Conservation (phyloP, 2,888 invertebrate genomes). For the Diploptera punctata region DNA sequence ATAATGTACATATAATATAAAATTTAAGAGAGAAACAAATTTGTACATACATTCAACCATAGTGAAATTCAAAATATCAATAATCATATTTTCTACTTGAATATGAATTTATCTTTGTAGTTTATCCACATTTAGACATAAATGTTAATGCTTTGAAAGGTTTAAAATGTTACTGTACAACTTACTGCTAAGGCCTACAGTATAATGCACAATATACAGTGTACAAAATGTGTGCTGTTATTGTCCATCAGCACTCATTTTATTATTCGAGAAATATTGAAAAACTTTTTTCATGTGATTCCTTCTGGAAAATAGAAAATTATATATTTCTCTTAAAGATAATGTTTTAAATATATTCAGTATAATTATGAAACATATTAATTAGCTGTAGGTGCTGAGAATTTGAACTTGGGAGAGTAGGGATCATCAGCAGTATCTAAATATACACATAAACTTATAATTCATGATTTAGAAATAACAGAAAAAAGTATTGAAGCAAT, state of each 20-base stretch:
- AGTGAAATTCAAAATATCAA: conserved; percentile 3
- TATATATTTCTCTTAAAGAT: too few relatives aligned
- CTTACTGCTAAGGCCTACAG: not conserved
- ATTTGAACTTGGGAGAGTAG: too few relatives aligned
- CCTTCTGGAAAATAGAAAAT: too few relatives aligned
- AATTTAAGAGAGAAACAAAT: not conserved
- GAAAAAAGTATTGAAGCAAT: too few relatives aligned
- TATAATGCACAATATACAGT: not conserved
- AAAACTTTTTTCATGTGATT: too few relatives aligned
- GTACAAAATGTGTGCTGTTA: not conserved
- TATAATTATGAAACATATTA: too few relatives aligned
- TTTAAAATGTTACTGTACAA: conserved; percentile 20
- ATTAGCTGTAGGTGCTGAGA: too few relatives aligned
- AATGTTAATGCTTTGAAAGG: conserved; percentile 16
- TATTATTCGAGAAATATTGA: too few relatives aligned
- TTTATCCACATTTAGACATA: conserved; percentile 10
- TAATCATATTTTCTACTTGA: conserved; percentile 24
- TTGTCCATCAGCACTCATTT: not conserved
- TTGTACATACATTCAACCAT: conserved; percentile 9
- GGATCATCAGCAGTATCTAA: too few relatives aligned
- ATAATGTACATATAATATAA: conserved; percentile 23
- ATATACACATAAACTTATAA: too few relatives aligned
- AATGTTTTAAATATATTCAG: too few relatives aligned
- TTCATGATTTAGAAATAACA: too few relatives aligned
- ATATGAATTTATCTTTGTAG: not conserved